phyloP scores from a whole-genome alignment of 2,797 vertebrate species.

The Aeoliscus strigatus region DNA sequence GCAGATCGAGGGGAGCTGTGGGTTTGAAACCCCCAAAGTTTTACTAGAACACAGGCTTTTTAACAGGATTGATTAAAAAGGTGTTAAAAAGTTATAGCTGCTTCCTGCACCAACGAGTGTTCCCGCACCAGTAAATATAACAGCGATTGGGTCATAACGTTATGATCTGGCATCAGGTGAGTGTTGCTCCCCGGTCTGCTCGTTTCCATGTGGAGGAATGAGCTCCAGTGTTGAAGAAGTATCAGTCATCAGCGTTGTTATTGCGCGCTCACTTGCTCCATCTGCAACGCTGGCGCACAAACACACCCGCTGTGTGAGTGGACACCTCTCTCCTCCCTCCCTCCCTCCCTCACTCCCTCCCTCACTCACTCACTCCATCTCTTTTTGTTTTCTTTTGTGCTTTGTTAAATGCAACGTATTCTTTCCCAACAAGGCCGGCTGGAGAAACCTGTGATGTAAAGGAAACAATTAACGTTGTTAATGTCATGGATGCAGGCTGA shows the following conservation, averaged over 20 bases:
- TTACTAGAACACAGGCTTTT: slow-evolving; percentile 76
- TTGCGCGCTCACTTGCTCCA: slow-evolving; percentile 64
- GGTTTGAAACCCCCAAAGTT: slow-evolving; percentile 71
- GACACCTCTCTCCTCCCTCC: slow-evolving; percentile 36
- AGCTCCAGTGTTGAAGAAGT: slow-evolving; percentile 56
- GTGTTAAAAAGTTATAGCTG: slow-evolving; percentile 59
- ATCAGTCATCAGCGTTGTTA: slow-evolving; percentile 66
- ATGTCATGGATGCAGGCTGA: slow-evolving; percentile 23
- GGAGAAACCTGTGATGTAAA: slow-evolving; percentile 62
- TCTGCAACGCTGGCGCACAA: slow-evolving; percentile 48
- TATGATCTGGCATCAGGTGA: slow-evolving; percentile 71
- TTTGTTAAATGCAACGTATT: slow-evolving; percentile 53
- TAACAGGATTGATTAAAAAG: slow-evolving; percentile 74
- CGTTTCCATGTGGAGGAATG: slow-evolving; percentile 58
- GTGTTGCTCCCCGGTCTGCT: slow-evolving; percentile 26
- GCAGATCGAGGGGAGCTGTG: slow-evolving; percentile 65
- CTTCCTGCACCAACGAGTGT: slow-evolving; percentile 73
- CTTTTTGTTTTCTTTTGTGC: slow-evolving; percentile 40
- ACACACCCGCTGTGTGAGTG: slow-evolving; percentile 58
- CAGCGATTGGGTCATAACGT: slow-evolving; percentile 64
- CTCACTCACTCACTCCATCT: slow-evolving; percentile 15
- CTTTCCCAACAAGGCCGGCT: slow-evolving; percentile 45
- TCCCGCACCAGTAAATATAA: slow-evolving; percentile 74
- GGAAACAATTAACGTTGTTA: slow-evolving; percentile 33
- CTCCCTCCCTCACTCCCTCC: slow-evolving; percentile 10